Base-by-base conservation (phyloP, 2,888 invertebrate species). In the Drosophila barbarae region DNA sequence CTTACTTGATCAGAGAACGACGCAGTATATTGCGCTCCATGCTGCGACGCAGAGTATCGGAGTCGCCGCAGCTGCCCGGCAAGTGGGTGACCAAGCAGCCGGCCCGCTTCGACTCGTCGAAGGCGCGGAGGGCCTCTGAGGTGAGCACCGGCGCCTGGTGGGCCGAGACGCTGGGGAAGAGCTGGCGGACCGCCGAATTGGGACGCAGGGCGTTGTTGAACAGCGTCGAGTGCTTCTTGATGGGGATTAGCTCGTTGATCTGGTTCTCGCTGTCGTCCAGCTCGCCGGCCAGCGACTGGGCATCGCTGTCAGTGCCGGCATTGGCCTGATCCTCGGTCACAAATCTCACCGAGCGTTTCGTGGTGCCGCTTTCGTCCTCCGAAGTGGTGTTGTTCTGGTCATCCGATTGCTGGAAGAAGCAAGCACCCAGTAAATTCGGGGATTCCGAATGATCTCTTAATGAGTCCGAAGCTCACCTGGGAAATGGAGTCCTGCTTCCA, bases 11-110 rank as follows among this genome's bases (percentile, higher is more conserved):
- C 53, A 95, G 90, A 13, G 95, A 96, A 70, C 96, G 92, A 3
- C 96, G 90, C 15, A 96, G 88, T 0, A 96, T 95, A 85, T 96
- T 96, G 44, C 95, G 91, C 83, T 96, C 96, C 65, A 96, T 96
- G 35, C 95, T 95, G 46, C 94, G 91, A 13, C 94, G 92, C 63
- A 93, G 93, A 53, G 92, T 94, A 21, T 92, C 93, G 32, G 93
- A 93, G 69, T 93, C 93, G 13, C 85, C 81, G 18, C 81, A 81
- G 55, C 81, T 81, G 56, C 88, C 87, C 30, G 77, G 88, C 77
- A 80, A 75, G 69, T 86, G 90, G 64, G 87, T 90, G 77, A 86
- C 90, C 84, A 77, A 88, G 86, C 75, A 90, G 77, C 91, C 89
- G 82, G 91, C 89, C 46, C 92, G 90, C 84, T 93, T 93, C 0